A percentile compares a stretch with the other conserved stretches of the same genome.
phyloP scores from a whole-genome alignment of 2,113 vertebrate genomes.

The Mesitornis unicolor region DNA sequence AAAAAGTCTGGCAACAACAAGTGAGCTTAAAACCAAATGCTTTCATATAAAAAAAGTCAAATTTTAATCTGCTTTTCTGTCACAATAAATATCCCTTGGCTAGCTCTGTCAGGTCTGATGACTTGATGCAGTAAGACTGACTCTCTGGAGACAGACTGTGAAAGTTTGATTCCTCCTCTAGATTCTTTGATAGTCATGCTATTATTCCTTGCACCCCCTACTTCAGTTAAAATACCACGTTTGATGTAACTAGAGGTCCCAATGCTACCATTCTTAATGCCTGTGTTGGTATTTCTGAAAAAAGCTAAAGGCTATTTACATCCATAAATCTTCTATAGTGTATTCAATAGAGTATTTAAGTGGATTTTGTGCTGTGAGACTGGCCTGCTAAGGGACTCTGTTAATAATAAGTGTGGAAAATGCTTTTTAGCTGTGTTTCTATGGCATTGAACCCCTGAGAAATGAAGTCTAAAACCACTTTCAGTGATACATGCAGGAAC shows the following conservation, averaged over 20 bases:
- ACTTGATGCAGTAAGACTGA: neutral
- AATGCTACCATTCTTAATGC: neutral
- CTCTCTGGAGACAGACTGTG: neutral
- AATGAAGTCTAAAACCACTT: conserved; percentile 6
- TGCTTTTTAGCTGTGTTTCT: neutral
- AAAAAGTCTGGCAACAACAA: neutral
- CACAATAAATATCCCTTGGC: neutral
- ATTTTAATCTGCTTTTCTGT: neutral
- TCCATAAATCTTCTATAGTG: neutral
- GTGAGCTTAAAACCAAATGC: neutral
- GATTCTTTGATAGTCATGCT: neutral
- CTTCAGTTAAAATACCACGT: neutral
- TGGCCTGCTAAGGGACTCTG: neutral
- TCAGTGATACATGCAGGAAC: neutral
- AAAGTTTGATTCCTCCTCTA: neutral
- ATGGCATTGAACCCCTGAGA: neutral
- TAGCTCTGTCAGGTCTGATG: neutral
- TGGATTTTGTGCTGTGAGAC: neutral
- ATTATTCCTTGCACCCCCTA: neutral
- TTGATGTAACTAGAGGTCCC: neutral
- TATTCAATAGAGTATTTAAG: neutral
- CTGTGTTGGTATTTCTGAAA: neutral
- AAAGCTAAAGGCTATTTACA: conserved; percentile 11
- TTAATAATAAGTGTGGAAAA: neutral
- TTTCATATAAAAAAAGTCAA: neutral